Percentiles rank a stretch among this genome's conserved stretches.
phyloP scores from a whole-genome alignment of 2,888 invertebrate species.

The Chrysolina haemoptera region DNA sequence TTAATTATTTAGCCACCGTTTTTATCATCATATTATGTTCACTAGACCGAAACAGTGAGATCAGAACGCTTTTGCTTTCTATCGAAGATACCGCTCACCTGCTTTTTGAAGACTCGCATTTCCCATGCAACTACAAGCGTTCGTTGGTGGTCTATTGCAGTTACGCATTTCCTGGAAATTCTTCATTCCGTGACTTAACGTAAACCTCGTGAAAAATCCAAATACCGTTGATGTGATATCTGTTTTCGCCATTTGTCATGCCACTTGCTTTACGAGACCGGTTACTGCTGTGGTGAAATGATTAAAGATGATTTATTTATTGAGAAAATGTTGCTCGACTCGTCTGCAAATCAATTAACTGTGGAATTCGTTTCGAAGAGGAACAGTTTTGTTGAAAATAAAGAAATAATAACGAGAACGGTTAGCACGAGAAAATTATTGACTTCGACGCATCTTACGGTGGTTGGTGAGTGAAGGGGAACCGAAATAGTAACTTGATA shows the following conservation, averaged over 20 bases:
- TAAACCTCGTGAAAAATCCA: slow-evolving; percentile 23
- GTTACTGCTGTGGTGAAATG: slow-evolving; percentile 22
- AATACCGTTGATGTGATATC: slow-evolving; percentile 27
- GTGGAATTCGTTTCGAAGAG: slow-evolving; percentile 3
- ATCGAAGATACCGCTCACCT: neutral
- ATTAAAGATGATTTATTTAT: slow-evolving; percentile 37
- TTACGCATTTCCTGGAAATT: neutral
- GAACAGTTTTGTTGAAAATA: slow-evolving; percentile 12
- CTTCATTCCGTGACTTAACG: neutral
- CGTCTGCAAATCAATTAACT: slow-evolving; percentile 25
- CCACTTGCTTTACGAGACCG: slow-evolving; percentile 25
- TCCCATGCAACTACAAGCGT: neutral
- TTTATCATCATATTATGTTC: neutral
- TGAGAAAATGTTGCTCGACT: slow-evolving; percentile 21
- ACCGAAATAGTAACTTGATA: no score
- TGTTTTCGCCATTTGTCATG: slow-evolving; percentile 31
- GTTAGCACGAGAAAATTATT: neutral
- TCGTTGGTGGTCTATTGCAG: slow-evolving; percentile 16
- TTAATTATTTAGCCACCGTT: no score
- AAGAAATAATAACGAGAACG: neutral
- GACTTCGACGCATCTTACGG: neutral
- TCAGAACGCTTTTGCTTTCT: neutral
- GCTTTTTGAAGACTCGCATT: neutral
- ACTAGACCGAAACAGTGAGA: neutral
- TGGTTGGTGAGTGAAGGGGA: no score